Evolutionary conservation across 2,888 invertebrate species (phyloP).

Genomic region (Stegophylla sp.): DNA sequence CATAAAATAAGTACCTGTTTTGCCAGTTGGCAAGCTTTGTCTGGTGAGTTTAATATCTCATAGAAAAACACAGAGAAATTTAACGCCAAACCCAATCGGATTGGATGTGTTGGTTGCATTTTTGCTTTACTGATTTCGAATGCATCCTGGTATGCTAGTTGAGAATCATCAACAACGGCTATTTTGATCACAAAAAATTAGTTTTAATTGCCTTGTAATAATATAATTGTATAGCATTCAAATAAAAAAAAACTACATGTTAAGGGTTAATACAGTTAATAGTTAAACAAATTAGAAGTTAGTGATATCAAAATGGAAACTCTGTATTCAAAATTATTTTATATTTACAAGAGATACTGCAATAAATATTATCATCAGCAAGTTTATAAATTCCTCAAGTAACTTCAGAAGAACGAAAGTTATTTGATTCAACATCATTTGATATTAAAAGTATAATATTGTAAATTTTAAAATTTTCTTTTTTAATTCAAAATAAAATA

Average conservation of each 20-base stretch:
- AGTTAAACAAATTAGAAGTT: background rate
- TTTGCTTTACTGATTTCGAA: slow-evolving; percentile 95
- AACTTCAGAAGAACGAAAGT: slow-evolving; percentile 54
- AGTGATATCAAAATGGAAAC: background rate
- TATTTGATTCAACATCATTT: slow-evolving; percentile 48
- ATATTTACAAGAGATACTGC: background rate
- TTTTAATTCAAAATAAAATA: background rate
- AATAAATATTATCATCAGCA: slow-evolving; percentile 25
- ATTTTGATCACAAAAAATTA: slow-evolving; percentile 63
- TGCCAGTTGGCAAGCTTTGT: slow-evolving; percentile 91
- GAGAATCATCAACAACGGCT: slow-evolving; percentile 95
- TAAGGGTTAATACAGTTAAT: background rate
- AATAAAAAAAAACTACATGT: background rate
- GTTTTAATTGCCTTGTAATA: background rate
- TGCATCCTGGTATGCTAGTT: slow-evolving; percentile 96
- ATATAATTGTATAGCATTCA: background rate
- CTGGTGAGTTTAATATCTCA: slow-evolving; percentile 95
- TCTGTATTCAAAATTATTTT: background rate
- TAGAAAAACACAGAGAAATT: slow-evolving; percentile 99
- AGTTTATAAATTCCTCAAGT: background rate
- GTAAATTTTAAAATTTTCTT: background rate
- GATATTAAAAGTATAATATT: slow-evolving; percentile 1
- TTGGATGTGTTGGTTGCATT: slow-evolving; percentile 98
- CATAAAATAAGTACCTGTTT: slow-evolving; percentile 75
- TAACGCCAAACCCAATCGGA: slow-evolving; percentile 95